Base-by-base conservation (phyloP, 2,797 vertebrate genomes). In the Darevskia nairensis region DNA sequence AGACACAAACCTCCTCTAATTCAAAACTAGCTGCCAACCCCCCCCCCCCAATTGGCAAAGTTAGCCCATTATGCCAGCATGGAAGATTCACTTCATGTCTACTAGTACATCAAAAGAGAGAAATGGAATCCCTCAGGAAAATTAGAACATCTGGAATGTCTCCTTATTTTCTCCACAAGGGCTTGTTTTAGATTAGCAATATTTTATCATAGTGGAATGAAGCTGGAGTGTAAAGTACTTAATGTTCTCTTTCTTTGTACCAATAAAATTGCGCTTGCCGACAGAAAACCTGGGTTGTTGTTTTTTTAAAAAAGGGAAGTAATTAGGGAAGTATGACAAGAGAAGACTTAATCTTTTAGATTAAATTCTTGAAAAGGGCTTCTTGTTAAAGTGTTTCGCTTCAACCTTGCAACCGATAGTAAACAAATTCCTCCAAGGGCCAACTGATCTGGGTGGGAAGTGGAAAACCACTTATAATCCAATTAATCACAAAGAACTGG, bases 401-500 rank as follows among this genome's bases (percentile, higher is more conserved):
- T 92, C 85, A 88, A 35, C 80, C 90, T 91, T 88, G 76, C 88
- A 64, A 39, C 80, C 88, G 90, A 74, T 5, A 84, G 92, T 90
- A 94, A 95, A 86, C 92, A 92, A 91, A 80, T 92, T 89, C 90
- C 69, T 87, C 85, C 75, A 88, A 90, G 82, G 77, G 89, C 93
- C 90, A 94, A 13, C 93, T 94, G 93, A 95, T 95, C 93, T 93
- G 94, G 83, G 92, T 95, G 95, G 93, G 93, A 95, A 96, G 94
- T 95, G 90, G 94, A 94, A 96, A 96, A 91, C 89, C 91, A 6
- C 94, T 84, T 88, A 46, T 95, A 96, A 96, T 96, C 92, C 44
- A 3, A 89, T 96, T 96, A 95, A 96, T 93, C 90, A 41, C 90
- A 89, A 89, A 72, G 71, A 82, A 87, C 89, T 90, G 94, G 94